phyloP scores from a whole-genome alignment of 2,888 invertebrate species.

The Epirrhoe alternata region DNA sequence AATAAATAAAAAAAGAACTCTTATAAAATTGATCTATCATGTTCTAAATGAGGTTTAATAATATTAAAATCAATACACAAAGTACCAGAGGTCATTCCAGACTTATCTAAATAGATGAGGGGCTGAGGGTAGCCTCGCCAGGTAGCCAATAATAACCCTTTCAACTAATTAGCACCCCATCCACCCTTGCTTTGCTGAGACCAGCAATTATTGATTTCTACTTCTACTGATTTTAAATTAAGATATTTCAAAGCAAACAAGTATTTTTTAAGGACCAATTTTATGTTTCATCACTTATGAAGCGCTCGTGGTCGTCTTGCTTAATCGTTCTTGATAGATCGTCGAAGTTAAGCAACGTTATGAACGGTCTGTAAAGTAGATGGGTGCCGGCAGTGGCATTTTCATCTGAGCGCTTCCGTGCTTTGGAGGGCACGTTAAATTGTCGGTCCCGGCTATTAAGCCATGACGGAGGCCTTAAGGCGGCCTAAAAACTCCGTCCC shows the following conservation, averaged over 20 bases:
- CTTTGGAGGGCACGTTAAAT: too few relatives aligned
- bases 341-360: too few relatives aligned
- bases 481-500: too few relatives aligned
- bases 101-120: neutral
- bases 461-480: too few relatives aligned
- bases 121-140: neutral
- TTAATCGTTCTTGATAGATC: too few relatives aligned
- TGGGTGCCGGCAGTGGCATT: too few relatives aligned
- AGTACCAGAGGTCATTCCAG: neutral
- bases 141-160: slow-evolving; percentile 17
- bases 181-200: neutral
- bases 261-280: too few relatives aligned
- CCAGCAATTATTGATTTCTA: neutral
- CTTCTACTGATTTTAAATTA: neutral
- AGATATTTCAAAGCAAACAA: neutral
- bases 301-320: too few relatives aligned
- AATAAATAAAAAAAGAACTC: neutral
- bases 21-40: neutral
- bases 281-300: too few relatives aligned
- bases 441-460: too few relatives aligned
- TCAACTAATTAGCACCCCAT: slow-evolving; percentile 13
- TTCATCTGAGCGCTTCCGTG: too few relatives aligned
- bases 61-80: neutral
- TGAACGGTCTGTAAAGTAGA: too few relatives aligned
- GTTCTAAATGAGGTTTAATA: neutral